Percentiles rank a stretch among this genome's conserved stretches.
Conservation (phyloP, 2,797 vertebrate genomes). For the Buceros bicornis region DNA sequence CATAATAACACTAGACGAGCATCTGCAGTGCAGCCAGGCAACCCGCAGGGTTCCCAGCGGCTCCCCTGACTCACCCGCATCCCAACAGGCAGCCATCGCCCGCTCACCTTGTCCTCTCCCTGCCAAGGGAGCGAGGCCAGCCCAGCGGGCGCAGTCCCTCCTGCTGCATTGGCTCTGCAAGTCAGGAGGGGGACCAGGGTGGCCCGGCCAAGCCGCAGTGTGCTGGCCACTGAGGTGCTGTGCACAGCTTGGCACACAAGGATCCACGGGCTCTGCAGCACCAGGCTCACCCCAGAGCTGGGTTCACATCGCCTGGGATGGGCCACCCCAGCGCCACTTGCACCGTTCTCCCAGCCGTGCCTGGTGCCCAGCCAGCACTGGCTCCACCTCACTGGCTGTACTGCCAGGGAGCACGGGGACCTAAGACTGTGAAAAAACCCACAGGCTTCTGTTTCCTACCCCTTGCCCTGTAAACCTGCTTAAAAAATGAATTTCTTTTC, state of each 20-base stretch:
- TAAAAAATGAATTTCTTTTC: not conserved
- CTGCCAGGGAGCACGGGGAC: not conserved
- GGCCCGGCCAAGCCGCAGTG: not conserved
- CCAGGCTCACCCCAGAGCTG: not conserved
- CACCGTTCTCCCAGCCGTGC: not conserved
- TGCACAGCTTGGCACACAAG: not conserved
- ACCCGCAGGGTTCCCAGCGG: fast-evolving
- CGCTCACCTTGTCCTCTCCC: not conserved
- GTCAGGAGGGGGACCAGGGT: not conserved
- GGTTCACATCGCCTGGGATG: no score
- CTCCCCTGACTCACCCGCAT: not conserved
- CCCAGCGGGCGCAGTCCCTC: fast-evolving
- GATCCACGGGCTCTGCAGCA: not conserved
- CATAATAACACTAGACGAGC: not conserved
- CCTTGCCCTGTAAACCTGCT: not conserved
- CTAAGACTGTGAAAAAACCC: not conserved
- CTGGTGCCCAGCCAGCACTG: not conserved
- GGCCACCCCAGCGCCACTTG: not conserved
- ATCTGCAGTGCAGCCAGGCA: not conserved
- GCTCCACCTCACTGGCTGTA: not conserved
- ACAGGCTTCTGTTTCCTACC: not conserved
- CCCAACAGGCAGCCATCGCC: not conserved
- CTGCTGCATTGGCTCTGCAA: fast-evolving
- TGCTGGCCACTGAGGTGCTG: not conserved
- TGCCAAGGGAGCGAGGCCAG: not conserved